These are phyloP conservation scores for Caenorhabditis sp. DNA, from an alignment of 2,888 invertebrate species.

Conservation along the genomic window DNA sequence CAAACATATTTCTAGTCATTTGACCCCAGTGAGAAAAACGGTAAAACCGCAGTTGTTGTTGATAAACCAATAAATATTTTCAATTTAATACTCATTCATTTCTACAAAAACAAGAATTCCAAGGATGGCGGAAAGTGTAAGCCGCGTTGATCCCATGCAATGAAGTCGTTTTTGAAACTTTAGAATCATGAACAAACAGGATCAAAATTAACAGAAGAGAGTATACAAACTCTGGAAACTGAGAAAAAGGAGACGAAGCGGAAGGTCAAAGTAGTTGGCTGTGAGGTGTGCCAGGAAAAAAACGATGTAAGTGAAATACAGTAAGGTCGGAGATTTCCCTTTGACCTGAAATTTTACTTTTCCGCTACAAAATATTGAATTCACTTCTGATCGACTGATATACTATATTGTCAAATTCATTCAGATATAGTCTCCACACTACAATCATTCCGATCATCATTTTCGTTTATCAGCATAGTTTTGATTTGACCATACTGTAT, in stretches of 20 bases:
- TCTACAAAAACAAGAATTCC: background rate
- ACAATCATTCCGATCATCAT: background rate
- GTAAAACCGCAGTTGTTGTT: conserved; percentile 41
- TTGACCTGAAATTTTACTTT: too few relatives aligned
- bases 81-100: background rate
- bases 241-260: background rate
- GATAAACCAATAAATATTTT: conserved; percentile 5
- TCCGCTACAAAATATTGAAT: too few relatives aligned
- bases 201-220: conserved; percentile 17
- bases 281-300: conserved; percentile 28
- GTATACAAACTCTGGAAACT: background rate
- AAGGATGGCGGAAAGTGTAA: conserved; percentile 38
- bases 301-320: conserved; percentile 30
- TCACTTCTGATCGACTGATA: too few relatives aligned
- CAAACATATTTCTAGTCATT: conserved; percentile 47
- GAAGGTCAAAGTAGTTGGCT: background rate
- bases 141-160: background rate
- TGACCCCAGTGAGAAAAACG: conserved; percentile 36
- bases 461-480: conserved; percentile 11
- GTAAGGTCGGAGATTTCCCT: too few relatives aligned
- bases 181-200: conserved; percentile 36
- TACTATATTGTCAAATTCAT: too few relatives aligned
- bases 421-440: too few relatives aligned
- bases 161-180: background rate
- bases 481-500: conserved; percentile 17